phyloP scores from a whole-genome alignment of 2,797 vertebrate species.

The Cossypha heuglini region DNA sequence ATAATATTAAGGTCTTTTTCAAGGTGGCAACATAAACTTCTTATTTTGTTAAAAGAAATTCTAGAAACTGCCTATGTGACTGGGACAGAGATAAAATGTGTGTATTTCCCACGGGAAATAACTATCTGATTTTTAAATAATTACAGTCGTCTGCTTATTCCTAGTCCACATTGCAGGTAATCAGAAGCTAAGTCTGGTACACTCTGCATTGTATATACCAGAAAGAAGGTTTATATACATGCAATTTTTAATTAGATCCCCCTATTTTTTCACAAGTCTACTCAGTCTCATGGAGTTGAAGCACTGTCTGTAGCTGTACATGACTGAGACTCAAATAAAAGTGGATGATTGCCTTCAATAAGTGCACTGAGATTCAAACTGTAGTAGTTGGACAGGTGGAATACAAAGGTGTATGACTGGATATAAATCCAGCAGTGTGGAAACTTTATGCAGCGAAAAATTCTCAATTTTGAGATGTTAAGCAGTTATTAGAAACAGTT shows the following conservation, averaged over 20 bases:
- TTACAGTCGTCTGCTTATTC: neutral
- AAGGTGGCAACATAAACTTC: neutral
- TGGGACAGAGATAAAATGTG: neutral
- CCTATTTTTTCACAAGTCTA: neutral
- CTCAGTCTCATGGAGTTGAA: neutral
- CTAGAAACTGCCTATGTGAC: neutral
- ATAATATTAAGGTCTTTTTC: neutral
- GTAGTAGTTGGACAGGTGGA: neutral
- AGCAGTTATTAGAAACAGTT: neutral
- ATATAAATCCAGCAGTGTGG: neutral
- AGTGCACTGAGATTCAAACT: neutral
- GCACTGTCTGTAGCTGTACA: neutral
- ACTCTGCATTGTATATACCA: neutral
- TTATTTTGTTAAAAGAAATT: neutral
- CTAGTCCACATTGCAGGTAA: neutral
- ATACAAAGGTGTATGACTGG: neutral
- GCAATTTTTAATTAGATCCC: neutral
- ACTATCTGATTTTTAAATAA: neutral
- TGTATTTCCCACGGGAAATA: neutral
- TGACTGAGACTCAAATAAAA: neutral
- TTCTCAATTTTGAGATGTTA: neutral
- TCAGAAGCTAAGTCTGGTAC: neutral
- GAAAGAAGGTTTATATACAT: neutral
- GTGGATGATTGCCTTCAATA: neutral
- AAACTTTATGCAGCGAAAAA: neutral